Evolutionary conservation across 2,113 vertebrate species (phyloP).

Genomic region (Neomonachus schauinslandi): DNA sequence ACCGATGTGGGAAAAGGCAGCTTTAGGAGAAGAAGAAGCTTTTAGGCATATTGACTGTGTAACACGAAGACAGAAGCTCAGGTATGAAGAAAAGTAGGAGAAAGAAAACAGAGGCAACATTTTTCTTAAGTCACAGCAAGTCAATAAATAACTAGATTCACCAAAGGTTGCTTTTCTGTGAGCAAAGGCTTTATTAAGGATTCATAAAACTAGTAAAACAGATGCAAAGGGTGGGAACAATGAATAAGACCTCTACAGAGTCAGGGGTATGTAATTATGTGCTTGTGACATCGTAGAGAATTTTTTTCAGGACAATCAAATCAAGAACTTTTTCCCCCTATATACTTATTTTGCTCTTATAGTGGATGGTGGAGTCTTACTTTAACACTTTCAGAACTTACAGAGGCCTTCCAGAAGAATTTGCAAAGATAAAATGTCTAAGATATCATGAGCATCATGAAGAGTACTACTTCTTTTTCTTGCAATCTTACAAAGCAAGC

Average conservation of each 20-base stretch:
- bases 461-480: not conserved
- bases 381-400: not conserved
- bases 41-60: not conserved
- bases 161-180: not conserved
- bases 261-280: not conserved
- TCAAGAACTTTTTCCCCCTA: not conserved
- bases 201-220: slow-evolving; percentile 9
- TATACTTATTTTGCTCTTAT: not conserved
- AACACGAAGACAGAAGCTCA: not conserved
- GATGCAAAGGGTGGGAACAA: not conserved
- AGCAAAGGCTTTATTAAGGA: slow-evolving; percentile 2
- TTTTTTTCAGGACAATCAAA: not conserved
- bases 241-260: not conserved
- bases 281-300: not conserved
- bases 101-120: not conserved
- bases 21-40: not conserved
- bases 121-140: not conserved
- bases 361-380: not conserved
- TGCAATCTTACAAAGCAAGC: not conserved
- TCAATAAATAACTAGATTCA: slow-evolving; percentile 5
- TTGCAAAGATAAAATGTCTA: not conserved
- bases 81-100: not conserved
- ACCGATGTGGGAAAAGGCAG: not conserved
- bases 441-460: not conserved
- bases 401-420: not conserved